phyloP scores from a whole-genome alignment of 2,113 vertebrate genomes.

The Cygnus buccinator region DNA sequence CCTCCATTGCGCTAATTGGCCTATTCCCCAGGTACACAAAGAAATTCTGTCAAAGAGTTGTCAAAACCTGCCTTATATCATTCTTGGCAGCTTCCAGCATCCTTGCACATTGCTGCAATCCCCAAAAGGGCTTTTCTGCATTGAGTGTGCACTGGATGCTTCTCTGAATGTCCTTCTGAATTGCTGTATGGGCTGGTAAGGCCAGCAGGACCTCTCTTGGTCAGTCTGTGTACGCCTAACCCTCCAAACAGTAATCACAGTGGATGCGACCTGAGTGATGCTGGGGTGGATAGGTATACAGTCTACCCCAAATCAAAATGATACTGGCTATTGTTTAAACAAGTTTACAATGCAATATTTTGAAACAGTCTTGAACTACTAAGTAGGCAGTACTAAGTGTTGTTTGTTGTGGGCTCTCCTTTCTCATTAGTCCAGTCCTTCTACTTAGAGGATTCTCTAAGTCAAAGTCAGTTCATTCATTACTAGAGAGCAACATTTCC shows the following conservation, averaged over 20 bases:
- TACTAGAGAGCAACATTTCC: background rate
- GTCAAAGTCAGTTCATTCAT: background rate
- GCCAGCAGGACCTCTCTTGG: background rate
- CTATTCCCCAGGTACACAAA: background rate
- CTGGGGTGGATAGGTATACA: background rate
- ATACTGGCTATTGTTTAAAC: background rate
- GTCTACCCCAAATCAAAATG: background rate
- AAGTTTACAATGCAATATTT: background rate
- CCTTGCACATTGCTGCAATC: background rate
- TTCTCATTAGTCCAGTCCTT: background rate
- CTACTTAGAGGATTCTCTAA: background rate
- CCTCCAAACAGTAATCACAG: background rate
- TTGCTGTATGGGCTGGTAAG: background rate
- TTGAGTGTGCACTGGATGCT: background rate
- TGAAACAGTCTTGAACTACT: background rate
- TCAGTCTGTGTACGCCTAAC: rapidly evolving
- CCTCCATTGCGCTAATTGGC: background rate
- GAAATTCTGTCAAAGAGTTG: background rate
- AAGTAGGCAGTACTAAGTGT: background rate
- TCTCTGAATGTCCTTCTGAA: background rate
- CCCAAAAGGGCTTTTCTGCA: background rate
- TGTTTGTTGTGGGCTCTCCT: background rate
- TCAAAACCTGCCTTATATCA: background rate
- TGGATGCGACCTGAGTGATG: background rate
- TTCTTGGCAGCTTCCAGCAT: background rate